A percentile compares a stretch with the other conserved stretches of the same genome.
Evolutionary conservation across 2,888 invertebrate species (phyloP).

Genomic region (Drosophila maculinotata): DNA sequence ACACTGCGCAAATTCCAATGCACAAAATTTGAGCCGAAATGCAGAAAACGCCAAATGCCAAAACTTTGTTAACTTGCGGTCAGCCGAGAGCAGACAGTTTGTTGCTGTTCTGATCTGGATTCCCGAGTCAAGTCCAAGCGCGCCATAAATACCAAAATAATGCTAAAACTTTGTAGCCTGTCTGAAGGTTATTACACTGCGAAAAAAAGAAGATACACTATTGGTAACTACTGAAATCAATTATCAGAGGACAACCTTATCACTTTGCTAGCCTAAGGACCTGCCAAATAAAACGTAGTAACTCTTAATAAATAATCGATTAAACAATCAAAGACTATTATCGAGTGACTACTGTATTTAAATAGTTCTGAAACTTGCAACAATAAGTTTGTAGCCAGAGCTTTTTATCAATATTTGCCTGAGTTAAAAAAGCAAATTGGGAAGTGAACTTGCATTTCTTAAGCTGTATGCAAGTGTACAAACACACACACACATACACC

Average conservation of each 20-base stretch:
- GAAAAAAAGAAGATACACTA: not conserved
- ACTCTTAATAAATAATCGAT: no score
- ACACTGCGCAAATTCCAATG: slow-evolving; percentile 33
- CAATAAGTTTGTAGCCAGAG: no score
- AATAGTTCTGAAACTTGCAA: not conserved
- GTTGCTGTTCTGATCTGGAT: slow-evolving; percentile 31
- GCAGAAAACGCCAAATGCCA: slow-evolving; percentile 54
- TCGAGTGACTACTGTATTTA: no score
- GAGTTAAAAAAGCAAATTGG: no score
- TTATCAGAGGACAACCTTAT: no score
- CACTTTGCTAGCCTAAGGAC: no score
- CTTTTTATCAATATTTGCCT: no score
- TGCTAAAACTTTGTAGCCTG: slow-evolving; percentile 55
- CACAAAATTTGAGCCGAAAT: slow-evolving; percentile 52
- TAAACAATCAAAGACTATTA: no score
- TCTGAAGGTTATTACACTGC: slow-evolving; percentile 68
- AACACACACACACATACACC: slow-evolving; percentile 14
- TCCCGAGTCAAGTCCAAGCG: slow-evolving; percentile 54
- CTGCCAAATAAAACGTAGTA: no score
- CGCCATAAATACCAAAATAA: slow-evolving; percentile 59
- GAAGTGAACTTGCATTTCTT: slow-evolving; percentile 5
- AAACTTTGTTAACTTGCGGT: slow-evolving; percentile 61
- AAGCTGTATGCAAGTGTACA: slow-evolving; percentile 19
- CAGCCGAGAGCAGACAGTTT: slow-evolving; percentile 52
- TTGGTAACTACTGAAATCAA: no score